These are phyloP conservation scores for Drosophila willistoni DNA, from an alignment of 1,140 invertebrate species.

Conservation along the genomic window DNA sequence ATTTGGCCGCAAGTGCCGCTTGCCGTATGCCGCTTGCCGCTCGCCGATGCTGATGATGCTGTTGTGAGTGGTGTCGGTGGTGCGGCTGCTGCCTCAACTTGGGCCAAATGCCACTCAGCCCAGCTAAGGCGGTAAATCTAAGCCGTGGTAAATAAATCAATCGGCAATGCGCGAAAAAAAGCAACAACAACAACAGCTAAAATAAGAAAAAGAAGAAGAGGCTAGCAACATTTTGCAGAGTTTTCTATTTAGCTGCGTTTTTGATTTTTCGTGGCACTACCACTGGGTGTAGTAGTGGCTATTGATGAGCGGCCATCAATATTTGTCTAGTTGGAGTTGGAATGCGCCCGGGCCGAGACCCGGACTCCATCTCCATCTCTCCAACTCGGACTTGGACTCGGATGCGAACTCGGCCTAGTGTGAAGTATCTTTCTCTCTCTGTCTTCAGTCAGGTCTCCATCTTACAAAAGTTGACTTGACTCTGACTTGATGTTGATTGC, in stretches of 20 bases:
- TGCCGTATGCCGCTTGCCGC: slow-evolving; percentile 27
- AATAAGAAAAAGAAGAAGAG: neutral
- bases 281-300: slow-evolving; percentile 56
- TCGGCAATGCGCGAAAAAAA: slow-evolving; percentile 69
- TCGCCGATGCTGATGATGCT: slow-evolving; percentile 61
- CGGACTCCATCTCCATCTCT: slow-evolving; percentile 28
- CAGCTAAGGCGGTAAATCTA: slow-evolving; percentile 74
- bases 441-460: slow-evolving; percentile 24
- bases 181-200: neutral
- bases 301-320: slow-evolving; percentile 81
- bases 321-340: slow-evolving; percentile 79
- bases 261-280: slow-evolving; percentile 33
- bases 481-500: slow-evolving; percentile 67
- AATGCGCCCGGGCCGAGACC: slow-evolving; percentile 69
- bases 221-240: slow-evolving; percentile 13
- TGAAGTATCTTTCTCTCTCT: slow-evolving; percentile 36
- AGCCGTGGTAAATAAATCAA: slow-evolving; percentile 81
- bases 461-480: slow-evolving; percentile 18
- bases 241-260: slow-evolving; percentile 30
- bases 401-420: slow-evolving; percentile 51
- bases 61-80: slow-evolving; percentile 34
- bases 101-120: slow-evolving; percentile 74
- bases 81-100: slow-evolving; percentile 67
- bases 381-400: slow-evolving; percentile 42
- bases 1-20: slow-evolving; percentile 55